These are phyloP conservation scores for Cecropterus lyciades DNA, from an alignment of 1,140 invertebrate genomes.

Conservation along the genomic window DNA sequence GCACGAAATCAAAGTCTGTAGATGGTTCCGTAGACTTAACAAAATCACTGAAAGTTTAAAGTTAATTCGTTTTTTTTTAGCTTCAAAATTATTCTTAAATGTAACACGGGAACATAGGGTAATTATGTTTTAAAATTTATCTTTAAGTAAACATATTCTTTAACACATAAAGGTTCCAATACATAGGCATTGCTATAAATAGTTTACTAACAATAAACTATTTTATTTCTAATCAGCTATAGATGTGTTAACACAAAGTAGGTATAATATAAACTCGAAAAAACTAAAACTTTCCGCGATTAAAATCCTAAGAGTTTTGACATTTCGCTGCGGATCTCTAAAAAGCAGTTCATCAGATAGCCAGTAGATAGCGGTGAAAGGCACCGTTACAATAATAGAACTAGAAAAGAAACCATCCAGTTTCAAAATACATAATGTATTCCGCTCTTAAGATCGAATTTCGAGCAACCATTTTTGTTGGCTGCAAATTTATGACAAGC, in stretches of 20 bases:
- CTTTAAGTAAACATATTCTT: no score
- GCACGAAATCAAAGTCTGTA: not conserved
- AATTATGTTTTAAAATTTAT: no score
- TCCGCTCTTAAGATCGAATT: constrained; percentile 53
- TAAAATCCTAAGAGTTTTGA: not conserved
- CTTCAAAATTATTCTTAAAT: no score
- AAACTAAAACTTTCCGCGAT: not conserved
- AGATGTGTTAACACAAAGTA: not conserved
- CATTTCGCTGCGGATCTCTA: constrained; percentile 22
- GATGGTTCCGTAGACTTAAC: not conserved
- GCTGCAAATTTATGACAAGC: constrained; percentile 6
- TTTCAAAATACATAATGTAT: constrained; percentile 46
- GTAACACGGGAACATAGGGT: no score
- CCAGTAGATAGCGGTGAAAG: constrained; percentile 81
- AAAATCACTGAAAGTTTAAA: no score
- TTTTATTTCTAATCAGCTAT: no score
- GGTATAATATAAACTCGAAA: not conserved
- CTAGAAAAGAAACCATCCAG: constrained; percentile 60
- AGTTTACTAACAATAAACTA: no score
- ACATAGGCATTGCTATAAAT: no score
- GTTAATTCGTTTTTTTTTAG: no score
- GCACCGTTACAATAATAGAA: constrained; percentile 76
- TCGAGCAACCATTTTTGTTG: constrained; percentile 47
- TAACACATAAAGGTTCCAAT: no score
- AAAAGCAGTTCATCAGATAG: constrained; percentile 77